phyloP scores from a whole-genome alignment of 2,888 invertebrate species.

The Thelaira solivaga region DNA sequence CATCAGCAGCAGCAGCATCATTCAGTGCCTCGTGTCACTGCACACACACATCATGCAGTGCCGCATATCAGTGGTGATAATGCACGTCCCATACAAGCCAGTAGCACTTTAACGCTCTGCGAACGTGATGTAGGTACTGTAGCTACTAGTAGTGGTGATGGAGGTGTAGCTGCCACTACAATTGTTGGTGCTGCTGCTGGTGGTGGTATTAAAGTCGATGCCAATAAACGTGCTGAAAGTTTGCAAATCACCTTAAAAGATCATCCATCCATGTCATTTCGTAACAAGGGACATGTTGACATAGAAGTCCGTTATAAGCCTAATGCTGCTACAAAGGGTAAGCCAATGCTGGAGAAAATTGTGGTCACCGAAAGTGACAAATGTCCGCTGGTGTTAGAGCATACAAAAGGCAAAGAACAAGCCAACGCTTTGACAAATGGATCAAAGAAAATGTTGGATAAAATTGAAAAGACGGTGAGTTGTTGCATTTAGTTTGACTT shows the following conservation, averaged over 20 bases:
- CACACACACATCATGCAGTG: constrained; percentile 63
- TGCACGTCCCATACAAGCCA: constrained; percentile 60
- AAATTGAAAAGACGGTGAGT: constrained; percentile 73
- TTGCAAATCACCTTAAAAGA: constrained; percentile 77
- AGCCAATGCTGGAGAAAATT: constrained; percentile 80
- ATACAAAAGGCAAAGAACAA: constrained; percentile 50
- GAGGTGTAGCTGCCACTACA: constrained; percentile 31
- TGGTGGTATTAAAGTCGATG: constrained; percentile 63
- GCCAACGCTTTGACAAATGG: constrained; percentile 53
- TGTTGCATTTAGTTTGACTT: constrained; percentile 14
- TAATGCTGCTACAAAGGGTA: constrained; percentile 76
- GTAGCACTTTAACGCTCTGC: constrained; percentile 70
- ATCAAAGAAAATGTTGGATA: constrained; percentile 68
- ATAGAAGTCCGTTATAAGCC: constrained; percentile 84
- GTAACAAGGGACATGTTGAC: constrained; percentile 81
- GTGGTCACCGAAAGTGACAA: constrained; percentile 72
- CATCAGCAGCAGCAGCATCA: constrained; percentile 44
- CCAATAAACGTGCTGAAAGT: constrained; percentile 71
- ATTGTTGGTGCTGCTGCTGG: constrained; percentile 56
- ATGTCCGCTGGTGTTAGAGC: constrained; percentile 63
- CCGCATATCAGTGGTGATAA: constrained; percentile 66
- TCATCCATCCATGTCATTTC: constrained; percentile 83
- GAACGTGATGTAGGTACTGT: constrained; percentile 67
- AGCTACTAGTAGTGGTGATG: constrained; percentile 57
- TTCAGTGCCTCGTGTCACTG: constrained; percentile 59